Base-by-base conservation (phyloP, 2,888 invertebrate species). In the Thumatha senex region DNA sequence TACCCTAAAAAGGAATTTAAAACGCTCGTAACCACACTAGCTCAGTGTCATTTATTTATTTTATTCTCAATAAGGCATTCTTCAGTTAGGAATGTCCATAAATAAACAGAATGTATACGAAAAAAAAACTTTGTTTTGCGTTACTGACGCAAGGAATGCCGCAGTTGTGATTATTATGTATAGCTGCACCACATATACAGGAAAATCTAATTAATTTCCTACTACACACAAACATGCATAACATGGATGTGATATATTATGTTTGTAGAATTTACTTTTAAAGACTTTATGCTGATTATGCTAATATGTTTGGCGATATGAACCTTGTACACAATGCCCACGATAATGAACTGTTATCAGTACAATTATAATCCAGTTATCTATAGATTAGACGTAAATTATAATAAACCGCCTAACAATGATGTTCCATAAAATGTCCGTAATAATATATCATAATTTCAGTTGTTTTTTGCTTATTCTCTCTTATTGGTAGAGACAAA, bases 301-400 rank as follows among this genome's bases (percentile, higher is more conserved):
- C 31, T 7, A 31, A 31, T 8, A 31, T 34, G 11, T 33, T 42
- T n/a, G 14, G 11, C 14, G 13, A 42, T 31, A 33, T 42, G 11
- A 42, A 14, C 31, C 15, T 30, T 29, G 11, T 42, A 42, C 9
- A 39, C 18, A 31, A 8, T 49, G 30, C 8, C 24, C 15, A 18
- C 34, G 43, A 51, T 47, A 51, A 47, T 51, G 51, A 51, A 47
- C 43, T 43, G 14, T 43, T 51, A 51, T 52, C 48, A 35, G 44
- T 30, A 44, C 39, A 48, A 48, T 48, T 48, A 47, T 5, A 43
- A 39, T 14, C 31, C 10, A 14, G 36, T 51, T 52, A 52, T 52
- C 52, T 52, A 52, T 35, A 40, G 44, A 49, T 49, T 44, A 30
- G 46, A 42, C 29, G 33, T 31, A 31, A 29, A 29, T 14, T 38